phyloP scores from a whole-genome alignment of 1,140 invertebrate species.

The Platyura marginata region DNA sequence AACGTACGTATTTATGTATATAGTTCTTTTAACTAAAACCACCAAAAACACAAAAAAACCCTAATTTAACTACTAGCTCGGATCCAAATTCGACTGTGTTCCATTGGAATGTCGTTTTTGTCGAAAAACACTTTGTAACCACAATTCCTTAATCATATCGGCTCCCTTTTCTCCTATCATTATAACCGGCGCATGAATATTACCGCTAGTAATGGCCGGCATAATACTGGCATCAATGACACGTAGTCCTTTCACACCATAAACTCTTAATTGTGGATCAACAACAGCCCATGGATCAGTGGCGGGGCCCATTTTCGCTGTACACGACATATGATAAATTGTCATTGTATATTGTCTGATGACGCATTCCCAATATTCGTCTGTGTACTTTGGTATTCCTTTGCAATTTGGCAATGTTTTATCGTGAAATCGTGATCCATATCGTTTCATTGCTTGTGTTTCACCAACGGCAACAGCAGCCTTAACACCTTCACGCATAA shows the following conservation, averaged over 20 bases:
- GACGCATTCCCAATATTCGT: conserved; percentile 69
- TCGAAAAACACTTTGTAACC: conserved; percentile 23
- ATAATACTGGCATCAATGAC: conserved; percentile 61
- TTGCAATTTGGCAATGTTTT: conserved; percentile 61
- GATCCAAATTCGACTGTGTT: no score
- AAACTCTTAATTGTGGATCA: conserved; percentile 55
- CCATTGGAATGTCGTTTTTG: background rate
- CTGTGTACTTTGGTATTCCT: conserved; percentile 50
- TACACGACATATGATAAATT: conserved; percentile 71
- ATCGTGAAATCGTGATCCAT: conserved; percentile 52
- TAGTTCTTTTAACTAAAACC: no score
- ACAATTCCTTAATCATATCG: conserved; percentile 62
- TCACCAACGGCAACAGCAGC: conserved; percentile 61
- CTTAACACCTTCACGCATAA: conserved; percentile 68
- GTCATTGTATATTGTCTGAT: conserved; percentile 68
- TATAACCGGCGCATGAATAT: conserved; percentile 70
- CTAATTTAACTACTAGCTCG: no score
- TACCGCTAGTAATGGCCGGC: conserved; percentile 54
- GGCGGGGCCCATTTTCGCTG: conserved; percentile 66
- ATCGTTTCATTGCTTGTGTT: conserved; percentile 47
- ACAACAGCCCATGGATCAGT: conserved; percentile 64
- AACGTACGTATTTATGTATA: no score
- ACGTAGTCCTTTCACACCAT: conserved; percentile 51
- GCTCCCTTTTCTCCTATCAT: conserved; percentile 90
- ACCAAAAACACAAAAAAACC: no score